A percentile compares a stretch with the other conserved stretches of the same genome.
Conservation (phyloP, 2,888 invertebrate genomes). For the Ophioninae sp. region DNA sequence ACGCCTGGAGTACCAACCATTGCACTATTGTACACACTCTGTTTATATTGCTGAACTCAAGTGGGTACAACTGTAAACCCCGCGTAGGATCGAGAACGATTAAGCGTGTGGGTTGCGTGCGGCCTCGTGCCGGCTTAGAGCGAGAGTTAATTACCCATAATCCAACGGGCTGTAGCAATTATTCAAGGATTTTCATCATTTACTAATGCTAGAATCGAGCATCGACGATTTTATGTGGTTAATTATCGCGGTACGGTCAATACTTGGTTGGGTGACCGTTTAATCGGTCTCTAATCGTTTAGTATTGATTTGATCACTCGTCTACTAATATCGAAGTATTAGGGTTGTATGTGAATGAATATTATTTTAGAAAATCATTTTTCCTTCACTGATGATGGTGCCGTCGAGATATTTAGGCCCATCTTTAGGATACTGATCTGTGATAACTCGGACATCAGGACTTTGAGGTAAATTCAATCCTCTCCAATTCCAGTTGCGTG, state of each 20-base stretch:
- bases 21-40: slow-evolving; percentile 43
- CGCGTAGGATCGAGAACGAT: slow-evolving; percentile 42
- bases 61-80: slow-evolving; percentile 45
- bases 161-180: background rate
- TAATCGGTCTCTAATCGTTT: background rate
- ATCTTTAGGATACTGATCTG: background rate
- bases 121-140: background rate
- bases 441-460: no score
- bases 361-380: background rate
- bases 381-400: background rate
- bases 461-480: no score
- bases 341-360: background rate
- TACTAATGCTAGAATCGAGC: background rate
- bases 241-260: background rate
- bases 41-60: slow-evolving; percentile 52
- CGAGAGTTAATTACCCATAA: slow-evolving; percentile 17
- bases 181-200: background rate
- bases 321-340: background rate
- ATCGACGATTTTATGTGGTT: background rate
- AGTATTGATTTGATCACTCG: no score
- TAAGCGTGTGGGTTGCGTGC: background rate
- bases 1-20: slow-evolving; percentile 22
- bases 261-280: background rate
- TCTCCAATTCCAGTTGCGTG: no score
- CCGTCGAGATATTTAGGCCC: background rate